Conservation (phyloP, 1,140 invertebrate genomes). For the Formica selysi region DNA sequence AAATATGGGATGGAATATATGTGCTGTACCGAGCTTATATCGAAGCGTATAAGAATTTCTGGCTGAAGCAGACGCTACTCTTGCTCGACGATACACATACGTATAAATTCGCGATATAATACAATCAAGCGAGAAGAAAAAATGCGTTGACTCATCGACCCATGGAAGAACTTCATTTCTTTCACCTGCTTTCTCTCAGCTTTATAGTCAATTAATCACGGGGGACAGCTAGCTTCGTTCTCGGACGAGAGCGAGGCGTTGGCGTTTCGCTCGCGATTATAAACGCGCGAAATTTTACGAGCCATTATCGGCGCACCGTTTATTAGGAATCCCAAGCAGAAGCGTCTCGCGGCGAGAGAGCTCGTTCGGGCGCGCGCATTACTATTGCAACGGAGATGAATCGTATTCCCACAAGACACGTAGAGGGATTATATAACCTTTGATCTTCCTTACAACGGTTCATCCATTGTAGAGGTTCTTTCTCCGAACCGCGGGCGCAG, state of each 20-base stretch:
- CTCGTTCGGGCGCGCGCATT: slow-evolving; percentile 64
- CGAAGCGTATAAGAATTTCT: too few relatives aligned
- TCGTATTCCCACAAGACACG: slow-evolving; percentile 78
- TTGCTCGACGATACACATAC: not conserved
- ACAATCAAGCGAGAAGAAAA: slow-evolving; percentile 2
- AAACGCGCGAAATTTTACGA: slow-evolving; percentile 65
- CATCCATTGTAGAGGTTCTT: slow-evolving; percentile 77
- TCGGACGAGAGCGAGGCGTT: slow-evolving; percentile 48
- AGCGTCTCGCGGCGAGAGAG: slow-evolving; percentile 57
- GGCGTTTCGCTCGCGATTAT: slow-evolving; percentile 62
- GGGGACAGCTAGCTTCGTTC: not conserved
- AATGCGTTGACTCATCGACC: not conserved
- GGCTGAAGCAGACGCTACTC: too few relatives aligned
- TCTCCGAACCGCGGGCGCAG: slow-evolving; percentile 68
- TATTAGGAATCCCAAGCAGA: slow-evolving; percentile 75
- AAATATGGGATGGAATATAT: too few relatives aligned
- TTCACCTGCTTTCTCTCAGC: slow-evolving; percentile 47
- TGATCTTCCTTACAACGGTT: slow-evolving; percentile 77
- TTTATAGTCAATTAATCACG: slow-evolving; percentile 48
- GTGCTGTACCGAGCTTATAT: too few relatives aligned
- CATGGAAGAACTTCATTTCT: slow-evolving; percentile 29
- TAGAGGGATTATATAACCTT: slow-evolving; percentile 78
- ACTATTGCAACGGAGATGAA: slow-evolving; percentile 77
- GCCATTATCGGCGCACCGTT: slow-evolving; percentile 64
- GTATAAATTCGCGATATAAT: not conserved